Evolutionary conservation across 2,888 invertebrate genomes (phyloP), one percentile per base, ranked within the genome.

Genomic region (Zhuqinia jingwanae): DNA sequence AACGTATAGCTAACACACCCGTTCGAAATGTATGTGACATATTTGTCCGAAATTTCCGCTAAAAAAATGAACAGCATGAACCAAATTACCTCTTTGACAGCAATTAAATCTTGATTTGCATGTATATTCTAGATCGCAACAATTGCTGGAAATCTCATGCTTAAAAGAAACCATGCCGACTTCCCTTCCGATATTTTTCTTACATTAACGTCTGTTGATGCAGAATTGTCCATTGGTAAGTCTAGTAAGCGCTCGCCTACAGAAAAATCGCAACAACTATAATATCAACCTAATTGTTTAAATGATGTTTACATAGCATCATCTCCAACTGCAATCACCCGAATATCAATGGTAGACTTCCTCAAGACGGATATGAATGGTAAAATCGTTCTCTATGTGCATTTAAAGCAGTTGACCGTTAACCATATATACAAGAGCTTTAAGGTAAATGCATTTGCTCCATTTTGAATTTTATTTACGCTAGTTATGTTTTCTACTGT

Each of bases 141-240:
- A 2, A 92, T 96, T 87, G 96, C 95, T 15, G 96, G 96, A 0
- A 96, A 96, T 91, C 92, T 96, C 80, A 94, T 95, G 92, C 93
- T 95, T 83, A 96, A 96, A 92, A 94, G 95, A 91, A 91, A 93
- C 10, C 93, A 95, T 89, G 93, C 92, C 1, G 95, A 95, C 79
- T 96, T 96, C 91, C 95, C 95, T 8, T 96, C 96, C 0, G 96
- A 96, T 91, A 91, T 96, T 13, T 95, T 94, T 90, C 92, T 95
- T 2, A 92, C 95, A 10, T 91, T 96, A 65, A 92, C 92, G 87
- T 89, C 92, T 5, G 91, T 91, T 3, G 91, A 92, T 60, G 92
- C 92, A 0, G 89, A 85, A n/a, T 20, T 92, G 15, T 89, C 88
- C 25, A 90, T 92, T 60, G 91, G 92, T 91, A 22, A 3, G 30